phyloP scores from a whole-genome alignment of 2,888 invertebrate genomes.

The Linyphia triangularis region DNA sequence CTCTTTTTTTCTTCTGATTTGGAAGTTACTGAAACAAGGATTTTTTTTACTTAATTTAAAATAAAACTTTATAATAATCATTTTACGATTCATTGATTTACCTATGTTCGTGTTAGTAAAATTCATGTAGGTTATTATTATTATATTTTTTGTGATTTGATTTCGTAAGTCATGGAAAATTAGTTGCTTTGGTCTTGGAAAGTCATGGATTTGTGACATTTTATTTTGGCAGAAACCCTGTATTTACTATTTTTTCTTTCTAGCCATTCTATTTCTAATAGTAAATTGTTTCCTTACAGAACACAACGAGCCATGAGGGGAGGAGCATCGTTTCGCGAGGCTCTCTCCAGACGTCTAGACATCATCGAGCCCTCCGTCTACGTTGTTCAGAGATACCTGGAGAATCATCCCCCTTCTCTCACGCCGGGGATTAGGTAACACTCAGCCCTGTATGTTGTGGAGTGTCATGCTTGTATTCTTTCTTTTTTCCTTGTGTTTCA shows the following conservation, averaged over 20 bases:
- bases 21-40: too few species aligned
- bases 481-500: neutral
- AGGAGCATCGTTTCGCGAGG: slow-evolving; percentile 93
- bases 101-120: too few species aligned
- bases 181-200: too few species aligned
- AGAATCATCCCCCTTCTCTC: slow-evolving; percentile 87
- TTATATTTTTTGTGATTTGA: too few species aligned
- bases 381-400: slow-evolving; percentile 89
- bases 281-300: too few species aligned
- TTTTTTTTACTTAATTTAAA: too few species aligned
- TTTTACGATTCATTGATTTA: too few species aligned
- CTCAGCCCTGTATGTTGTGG: slow-evolving; percentile 36
- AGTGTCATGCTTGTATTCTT: neutral
- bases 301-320: slow-evolving; percentile 96
- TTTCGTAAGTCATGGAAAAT: too few species aligned
- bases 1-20: too few species aligned
- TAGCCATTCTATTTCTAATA: slow-evolving; percentile 74
- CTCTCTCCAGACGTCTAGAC: slow-evolving; percentile 89
- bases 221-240: neutral
- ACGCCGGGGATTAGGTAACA: slow-evolving; percentile 88
- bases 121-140: too few species aligned
- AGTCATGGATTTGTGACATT: too few species aligned
- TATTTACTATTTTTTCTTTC: slow-evolving; percentile 4
- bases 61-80: too few species aligned
- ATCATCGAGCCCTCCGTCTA: slow-evolving; percentile 90